A percentile compares a stretch with the other conserved stretches of the same genome.
phyloP scores from a whole-genome alignment of 2,797 vertebrate genomes.

The Agapornis canus region DNA sequence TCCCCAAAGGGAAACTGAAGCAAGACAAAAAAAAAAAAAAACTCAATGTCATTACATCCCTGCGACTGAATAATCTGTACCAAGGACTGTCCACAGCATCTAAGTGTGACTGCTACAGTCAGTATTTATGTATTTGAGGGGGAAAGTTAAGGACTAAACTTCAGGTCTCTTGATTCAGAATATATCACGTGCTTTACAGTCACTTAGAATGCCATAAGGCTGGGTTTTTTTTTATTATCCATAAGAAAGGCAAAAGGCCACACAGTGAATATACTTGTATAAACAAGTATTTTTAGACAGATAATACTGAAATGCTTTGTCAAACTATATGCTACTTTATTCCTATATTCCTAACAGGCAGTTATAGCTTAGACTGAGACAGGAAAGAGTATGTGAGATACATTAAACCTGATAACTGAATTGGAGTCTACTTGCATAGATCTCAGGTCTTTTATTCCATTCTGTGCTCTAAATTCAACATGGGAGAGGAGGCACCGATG shows the following conservation, averaged over 20 bases:
- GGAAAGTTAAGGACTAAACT: neutral
- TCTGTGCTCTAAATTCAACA: neutral
- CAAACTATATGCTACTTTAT: neutral
- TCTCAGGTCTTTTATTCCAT: neutral
- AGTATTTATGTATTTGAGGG: neutral
- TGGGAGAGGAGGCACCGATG: neutral
- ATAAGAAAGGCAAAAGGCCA: neutral
- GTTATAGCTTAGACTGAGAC: neutral
- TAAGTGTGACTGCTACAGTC: neutral
- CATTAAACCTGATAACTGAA: conserved; percentile 2
- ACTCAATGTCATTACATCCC: neutral
- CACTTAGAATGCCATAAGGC: neutral
- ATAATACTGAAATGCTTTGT: neutral
- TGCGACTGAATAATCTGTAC: neutral
- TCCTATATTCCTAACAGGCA: neutral
- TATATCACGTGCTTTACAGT: neutral
- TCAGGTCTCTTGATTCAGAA: neutral
- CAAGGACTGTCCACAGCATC: neutral
- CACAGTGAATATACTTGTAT: neutral
- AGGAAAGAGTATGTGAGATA: neutral
- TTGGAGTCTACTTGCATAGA: neutral
- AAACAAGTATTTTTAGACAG: neutral
- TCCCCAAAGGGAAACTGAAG: neutral
- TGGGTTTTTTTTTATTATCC: neutral
- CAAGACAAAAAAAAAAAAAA: neutral